These are phyloP conservation scores for Anser cygnoides DNA, from an alignment of 2,113 vertebrate genomes.

Conservation along the genomic window DNA sequence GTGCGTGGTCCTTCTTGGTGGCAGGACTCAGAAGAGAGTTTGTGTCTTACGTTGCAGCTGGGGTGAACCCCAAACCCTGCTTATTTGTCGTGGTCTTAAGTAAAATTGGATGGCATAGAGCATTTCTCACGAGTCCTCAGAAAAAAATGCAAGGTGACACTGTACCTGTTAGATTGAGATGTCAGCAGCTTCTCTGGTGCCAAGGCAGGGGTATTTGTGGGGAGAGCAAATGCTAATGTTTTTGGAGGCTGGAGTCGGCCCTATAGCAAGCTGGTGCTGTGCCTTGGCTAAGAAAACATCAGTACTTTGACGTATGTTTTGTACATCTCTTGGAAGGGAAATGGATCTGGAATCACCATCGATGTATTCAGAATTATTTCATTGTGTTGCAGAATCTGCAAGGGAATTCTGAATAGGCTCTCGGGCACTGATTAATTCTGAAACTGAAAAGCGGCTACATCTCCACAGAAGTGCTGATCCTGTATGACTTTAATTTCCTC, in stretches of 20 bases:
- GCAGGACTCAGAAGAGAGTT: neutral
- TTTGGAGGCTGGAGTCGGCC: neutral
- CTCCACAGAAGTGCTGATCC: constrained; percentile 29
- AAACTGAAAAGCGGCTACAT: neutral
- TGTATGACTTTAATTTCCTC: neutral
- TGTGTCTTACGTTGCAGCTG: neutral
- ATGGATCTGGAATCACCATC: neutral
- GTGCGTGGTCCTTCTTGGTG: neutral
- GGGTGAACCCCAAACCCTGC: neutral
- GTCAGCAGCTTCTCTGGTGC: neutral
- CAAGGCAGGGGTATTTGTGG: neutral
- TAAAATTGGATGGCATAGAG: neutral
- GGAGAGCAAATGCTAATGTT: neutral
- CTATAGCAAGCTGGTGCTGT: neutral
- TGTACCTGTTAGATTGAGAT: neutral
- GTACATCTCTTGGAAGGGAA: neutral
- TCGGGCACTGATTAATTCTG: neutral
- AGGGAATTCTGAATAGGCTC: constrained; percentile 21
- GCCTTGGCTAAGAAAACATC: neutral
- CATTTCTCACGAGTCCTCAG: neutral
- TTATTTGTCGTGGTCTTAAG: neutral
- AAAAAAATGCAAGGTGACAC: neutral
- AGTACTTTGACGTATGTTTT: neutral
- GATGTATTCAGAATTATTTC: neutral
- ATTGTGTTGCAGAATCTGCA: neutral